Conservation (phyloP, 2,888 invertebrate genomes). For the Crepidodera aurea region DNA sequence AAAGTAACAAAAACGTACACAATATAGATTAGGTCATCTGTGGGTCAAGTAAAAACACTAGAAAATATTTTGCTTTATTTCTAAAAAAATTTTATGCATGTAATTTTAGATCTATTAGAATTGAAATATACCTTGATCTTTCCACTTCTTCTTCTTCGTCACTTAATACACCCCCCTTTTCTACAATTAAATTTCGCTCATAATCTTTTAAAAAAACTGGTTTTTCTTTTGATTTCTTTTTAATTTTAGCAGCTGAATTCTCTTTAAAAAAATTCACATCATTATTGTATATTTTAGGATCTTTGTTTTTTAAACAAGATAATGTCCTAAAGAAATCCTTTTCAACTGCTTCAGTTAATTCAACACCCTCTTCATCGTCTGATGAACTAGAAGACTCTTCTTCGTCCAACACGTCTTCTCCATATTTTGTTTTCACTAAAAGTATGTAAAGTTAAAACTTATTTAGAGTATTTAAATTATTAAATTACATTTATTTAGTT, state of each 20-base stretch:
- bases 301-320: slow-evolving; percentile 84
- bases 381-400: slow-evolving; percentile 65
- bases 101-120: too few species aligned
- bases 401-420: slow-evolving; percentile 63
- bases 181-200: slow-evolving; percentile 76
- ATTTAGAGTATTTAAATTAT: neutral
- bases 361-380: slow-evolving; percentile 70
- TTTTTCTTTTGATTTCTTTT: slow-evolving; percentile 63
- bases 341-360: slow-evolving; percentile 75
- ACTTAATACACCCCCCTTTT: slow-evolving; percentile 69
- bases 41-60: too few species aligned
- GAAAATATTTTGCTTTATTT: too few species aligned
- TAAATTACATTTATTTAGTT: slow-evolving; percentile 78
- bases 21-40: too few species aligned
- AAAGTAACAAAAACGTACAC: too few species aligned
- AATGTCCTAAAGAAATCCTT: slow-evolving; percentile 88
- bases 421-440: slow-evolving; percentile 80
- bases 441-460: slow-evolving; percentile 19
- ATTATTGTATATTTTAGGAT: slow-evolving; percentile 88
- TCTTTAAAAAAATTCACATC: slow-evolving; percentile 72
- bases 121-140: slow-evolving; percentile 11
- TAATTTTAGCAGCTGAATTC: slow-evolving; percentile 30
- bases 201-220: slow-evolving; percentile 79
- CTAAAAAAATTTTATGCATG: too few species aligned
- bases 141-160: slow-evolving; percentile 59